Evolutionary conservation across 2,888 invertebrate genomes (phyloP), one percentile per base, ranked within the genome.

Genomic region (Polydrusus cervinus): DNA sequence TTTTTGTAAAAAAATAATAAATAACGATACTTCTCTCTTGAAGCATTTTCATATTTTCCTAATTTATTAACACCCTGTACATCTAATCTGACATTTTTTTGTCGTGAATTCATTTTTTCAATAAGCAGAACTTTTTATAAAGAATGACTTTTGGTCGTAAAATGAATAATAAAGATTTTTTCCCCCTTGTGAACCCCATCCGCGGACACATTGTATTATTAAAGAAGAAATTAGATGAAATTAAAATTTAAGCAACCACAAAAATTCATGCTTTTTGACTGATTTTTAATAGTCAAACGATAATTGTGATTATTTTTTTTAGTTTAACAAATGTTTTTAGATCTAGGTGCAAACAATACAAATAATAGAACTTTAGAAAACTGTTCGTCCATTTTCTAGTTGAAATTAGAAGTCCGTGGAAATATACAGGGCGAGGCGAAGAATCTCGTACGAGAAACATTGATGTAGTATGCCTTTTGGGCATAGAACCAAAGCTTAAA

Each of bases 331-430:
- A 8, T 25, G 16, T 30, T 62, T 34, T 49, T 65, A 65, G 71
- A 14, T 20, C 11, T 65, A 71, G 71, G 64, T 20, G 53, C 53
- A 67, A 73, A 60, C 18, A 45, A 61, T 72, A 60, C 47, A 60
- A 38, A 47, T 65, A 65, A 47, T n/a, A 47, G 14, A 51, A 11
- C 11, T 55, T 55, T 68, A 55, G 60, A 53, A 67, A 73, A 57
- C 53, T 53, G 69, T 74, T 74, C 74, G 74, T 74, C 74, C 74
- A 74, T 74, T 74, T 67, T 67, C 53, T 71, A 71, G 71, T 64
- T 60, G 67, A 53, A 38, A 60, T 60, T 60, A 38, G 18, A 3
- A 38, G 9, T 25, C 10, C 6, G 38, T 16, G 38, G n/a, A 67
- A 67, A 43, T 67, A 55, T 67, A 67, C 18, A 67, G 43, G 18